Evolutionary conservation across 2,113 vertebrate genomes (phyloP).

Genomic region (Pogonocichla stellata): DNA sequence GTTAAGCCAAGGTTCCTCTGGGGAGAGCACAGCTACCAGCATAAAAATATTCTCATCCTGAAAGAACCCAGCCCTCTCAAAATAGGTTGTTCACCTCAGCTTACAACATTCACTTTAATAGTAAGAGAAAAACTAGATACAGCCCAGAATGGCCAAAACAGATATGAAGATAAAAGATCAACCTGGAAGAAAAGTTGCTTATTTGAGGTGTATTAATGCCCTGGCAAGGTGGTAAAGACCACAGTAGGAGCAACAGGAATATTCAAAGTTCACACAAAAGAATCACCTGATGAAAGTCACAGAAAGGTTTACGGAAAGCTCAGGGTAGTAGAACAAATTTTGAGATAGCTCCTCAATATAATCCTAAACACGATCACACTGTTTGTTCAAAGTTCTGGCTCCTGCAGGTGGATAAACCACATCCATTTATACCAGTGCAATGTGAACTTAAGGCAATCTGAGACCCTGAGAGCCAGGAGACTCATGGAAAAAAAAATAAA

Average conservation of each 20-base stretch:
- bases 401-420: neutral
- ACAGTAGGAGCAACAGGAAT: neutral
- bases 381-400: neutral
- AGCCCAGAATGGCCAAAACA: neutral
- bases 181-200: neutral
- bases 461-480: neutral
- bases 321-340: neutral
- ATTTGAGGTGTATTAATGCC: fast-evolving
- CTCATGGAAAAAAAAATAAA: neutral
- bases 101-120: neutral
- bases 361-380: neutral
- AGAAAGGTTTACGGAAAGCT: neutral
- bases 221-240: neutral
- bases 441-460: neutral
- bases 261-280: neutral
- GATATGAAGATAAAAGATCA: neutral
- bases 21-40: neutral
- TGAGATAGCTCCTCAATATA: neutral
- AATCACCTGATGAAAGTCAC: neutral
- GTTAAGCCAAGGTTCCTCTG: neutral
- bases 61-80: neutral
- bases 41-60: neutral
- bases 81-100: neutral
- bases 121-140: neutral
- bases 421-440: neutral